Evolutionary conservation across 2,888 invertebrate genomes (phyloP).

Genomic region (Thymelicus sylvestris): DNA sequence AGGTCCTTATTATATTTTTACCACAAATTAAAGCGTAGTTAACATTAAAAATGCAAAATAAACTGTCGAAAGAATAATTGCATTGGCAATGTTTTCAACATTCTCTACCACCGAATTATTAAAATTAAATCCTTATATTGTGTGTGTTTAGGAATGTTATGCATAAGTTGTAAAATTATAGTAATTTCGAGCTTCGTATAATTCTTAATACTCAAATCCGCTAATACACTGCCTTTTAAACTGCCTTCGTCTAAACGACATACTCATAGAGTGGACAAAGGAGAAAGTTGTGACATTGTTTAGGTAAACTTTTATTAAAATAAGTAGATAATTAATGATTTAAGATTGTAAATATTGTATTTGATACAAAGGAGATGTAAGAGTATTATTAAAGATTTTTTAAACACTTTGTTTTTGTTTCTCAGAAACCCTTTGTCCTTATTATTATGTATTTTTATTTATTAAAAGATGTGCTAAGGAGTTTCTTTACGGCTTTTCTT

Average conservation of each 20-base stretch:
- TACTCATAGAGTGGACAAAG: slow-evolving; percentile 47
- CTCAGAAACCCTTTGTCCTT: neutral
- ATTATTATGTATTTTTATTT: no score
- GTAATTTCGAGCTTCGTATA: slow-evolving; percentile 52
- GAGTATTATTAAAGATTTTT: slow-evolving; percentile 79
- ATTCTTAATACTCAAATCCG: slow-evolving; percentile 67
- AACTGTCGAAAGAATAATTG: no score
- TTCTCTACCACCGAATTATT: slow-evolving; percentile 14
- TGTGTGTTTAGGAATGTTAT: slow-evolving; percentile 71
- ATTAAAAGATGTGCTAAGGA: no score
- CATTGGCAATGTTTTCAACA: no score
- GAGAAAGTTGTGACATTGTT: slow-evolving; percentile 62
- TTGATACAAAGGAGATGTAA: slow-evolving; percentile 78
- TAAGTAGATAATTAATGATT: slow-evolving; percentile 48
- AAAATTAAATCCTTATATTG: slow-evolving; percentile 48
- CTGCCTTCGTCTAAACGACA: slow-evolving; percentile 44
- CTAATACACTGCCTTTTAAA: slow-evolving; percentile 56
- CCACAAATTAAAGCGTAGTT: no score
- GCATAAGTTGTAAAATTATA: slow-evolving; percentile 52
- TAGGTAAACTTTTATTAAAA: slow-evolving; percentile 56
- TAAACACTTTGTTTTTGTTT: slow-evolving; percentile 45
- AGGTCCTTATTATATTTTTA: no score
- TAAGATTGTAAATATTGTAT: slow-evolving; percentile 83
- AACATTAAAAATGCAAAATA: no score
- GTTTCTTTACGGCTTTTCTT: no score